Evolutionary conservation across 23 tunicate species (phyloP).

Genomic region (Aplidium turbinatum): DNA sequence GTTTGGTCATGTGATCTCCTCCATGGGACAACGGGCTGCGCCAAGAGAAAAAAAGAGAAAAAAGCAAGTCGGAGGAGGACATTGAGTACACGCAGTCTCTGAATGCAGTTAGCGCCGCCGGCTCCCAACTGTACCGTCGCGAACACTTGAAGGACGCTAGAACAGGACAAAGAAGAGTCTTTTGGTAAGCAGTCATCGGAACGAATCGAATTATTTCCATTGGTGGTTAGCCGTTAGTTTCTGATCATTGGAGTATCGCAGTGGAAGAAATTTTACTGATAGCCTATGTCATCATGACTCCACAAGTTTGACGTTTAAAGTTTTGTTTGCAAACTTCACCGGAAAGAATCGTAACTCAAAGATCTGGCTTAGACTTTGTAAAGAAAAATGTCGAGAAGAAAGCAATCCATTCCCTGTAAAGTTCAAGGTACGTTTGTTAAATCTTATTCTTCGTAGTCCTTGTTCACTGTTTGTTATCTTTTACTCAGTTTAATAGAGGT

Average conservation of each 20-base stretch:
- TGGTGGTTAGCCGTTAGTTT: no score
- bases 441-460: neutral
- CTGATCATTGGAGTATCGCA: no score
- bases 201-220: constrained; percentile 15
- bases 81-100: constrained; percentile 51
- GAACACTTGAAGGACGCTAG: constrained; percentile 58
- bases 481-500: neutral
- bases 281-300: no score
- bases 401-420: constrained; percentile 80
- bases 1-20: constrained; percentile 74
- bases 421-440: constrained; percentile 60
- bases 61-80: constrained; percentile 61
- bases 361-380: no score
- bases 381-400: constrained; percentile 62
- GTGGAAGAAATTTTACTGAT: no score
- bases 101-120: constrained; percentile 42
- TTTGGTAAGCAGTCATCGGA: constrained; percentile 27
- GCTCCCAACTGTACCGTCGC: constrained; percentile 20
- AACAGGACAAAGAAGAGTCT: constrained; percentile 41
- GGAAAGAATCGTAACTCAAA: no score
- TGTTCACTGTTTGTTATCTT: neutral
- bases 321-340: no score
- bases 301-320: no score
- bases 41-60: constrained; percentile 56
- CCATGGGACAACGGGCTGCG: constrained; percentile 32